phyloP scores from a whole-genome alignment of 2,888 invertebrate genomes.

The Melinaea marsaeus region DNA sequence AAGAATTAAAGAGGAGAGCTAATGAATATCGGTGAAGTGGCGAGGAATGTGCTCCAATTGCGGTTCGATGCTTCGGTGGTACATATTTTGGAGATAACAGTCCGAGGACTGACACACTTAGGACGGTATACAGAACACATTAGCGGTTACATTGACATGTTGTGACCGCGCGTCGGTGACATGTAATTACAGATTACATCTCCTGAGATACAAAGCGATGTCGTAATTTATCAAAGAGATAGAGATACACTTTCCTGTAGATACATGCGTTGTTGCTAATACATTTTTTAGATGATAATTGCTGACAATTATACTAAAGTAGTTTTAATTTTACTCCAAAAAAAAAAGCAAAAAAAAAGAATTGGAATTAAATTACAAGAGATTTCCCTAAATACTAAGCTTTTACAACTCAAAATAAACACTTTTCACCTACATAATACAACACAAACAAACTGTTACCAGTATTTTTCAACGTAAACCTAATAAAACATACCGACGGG shows the following conservation, averaged over 20 bases:
- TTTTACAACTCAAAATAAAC: too few relatives aligned
- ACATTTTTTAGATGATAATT: too few relatives aligned
- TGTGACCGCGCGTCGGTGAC: background rate
- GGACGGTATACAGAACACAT: background rate
- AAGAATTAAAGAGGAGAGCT: slow-evolving; percentile 55
- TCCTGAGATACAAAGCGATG: slow-evolving; percentile 3
- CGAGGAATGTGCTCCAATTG: slow-evolving; percentile 57
- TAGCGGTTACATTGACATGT: background rate
- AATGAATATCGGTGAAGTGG: slow-evolving; percentile 49
- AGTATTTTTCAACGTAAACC: slow-evolving; percentile 6
- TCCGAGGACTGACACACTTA: slow-evolving; percentile 24
- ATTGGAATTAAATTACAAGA: too few relatives aligned
- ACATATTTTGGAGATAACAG: slow-evolving; percentile 25
- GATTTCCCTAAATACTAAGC: too few relatives aligned
- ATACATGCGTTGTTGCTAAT: too few relatives aligned
- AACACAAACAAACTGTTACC: slow-evolving; percentile 2
- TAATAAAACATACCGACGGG: slow-evolving; percentile 27
- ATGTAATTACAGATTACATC: background rate
- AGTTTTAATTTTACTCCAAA: too few relatives aligned
- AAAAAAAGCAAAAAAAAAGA: too few relatives aligned
- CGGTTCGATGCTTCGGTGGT: slow-evolving; percentile 44
- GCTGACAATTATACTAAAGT: too few relatives aligned
- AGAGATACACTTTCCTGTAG: too few relatives aligned
- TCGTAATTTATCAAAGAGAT: background rate
- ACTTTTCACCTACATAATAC: too few relatives aligned